Conservation (phyloP, 92 coral and sea anemone genomes). For the Epizoanthus ramosus region DNA sequence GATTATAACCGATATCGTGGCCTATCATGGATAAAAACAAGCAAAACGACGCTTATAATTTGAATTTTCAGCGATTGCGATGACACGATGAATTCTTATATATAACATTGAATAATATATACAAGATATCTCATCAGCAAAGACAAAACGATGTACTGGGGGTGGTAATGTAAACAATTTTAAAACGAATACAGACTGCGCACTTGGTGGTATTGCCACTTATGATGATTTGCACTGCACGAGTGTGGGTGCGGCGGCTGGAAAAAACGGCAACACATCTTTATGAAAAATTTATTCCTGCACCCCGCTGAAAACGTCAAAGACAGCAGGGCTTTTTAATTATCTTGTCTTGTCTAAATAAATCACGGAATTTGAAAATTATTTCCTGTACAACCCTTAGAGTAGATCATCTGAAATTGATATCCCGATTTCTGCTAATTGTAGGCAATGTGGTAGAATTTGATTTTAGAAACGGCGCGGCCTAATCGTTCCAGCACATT, state of each 20-base stretch:
- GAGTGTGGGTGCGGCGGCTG: constrained; percentile 3
- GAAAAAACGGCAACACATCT: background rate
- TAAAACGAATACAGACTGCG: background rate
- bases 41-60: constrained; percentile 9
- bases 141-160: background rate
- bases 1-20: too few species aligned
- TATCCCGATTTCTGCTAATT: constrained; percentile 6
- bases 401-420: background rate
- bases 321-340: background rate
- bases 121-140: background rate
- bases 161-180: background rate
- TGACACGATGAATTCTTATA: background rate
- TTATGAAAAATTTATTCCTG: background rate
- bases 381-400: background rate
- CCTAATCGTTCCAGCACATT: background rate
- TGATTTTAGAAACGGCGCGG: background rate
- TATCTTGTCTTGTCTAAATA: background rate
- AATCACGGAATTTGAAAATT: background rate
- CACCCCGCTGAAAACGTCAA: constrained; percentile 27
- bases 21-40: too few species aligned
- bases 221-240: background rate
- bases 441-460: background rate
- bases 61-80: background rate
- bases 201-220: background rate
- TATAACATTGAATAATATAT: background rate